phyloP scores from a whole-genome alignment of 2,888 invertebrate species.

The Pachliopta kotzebuea region DNA sequence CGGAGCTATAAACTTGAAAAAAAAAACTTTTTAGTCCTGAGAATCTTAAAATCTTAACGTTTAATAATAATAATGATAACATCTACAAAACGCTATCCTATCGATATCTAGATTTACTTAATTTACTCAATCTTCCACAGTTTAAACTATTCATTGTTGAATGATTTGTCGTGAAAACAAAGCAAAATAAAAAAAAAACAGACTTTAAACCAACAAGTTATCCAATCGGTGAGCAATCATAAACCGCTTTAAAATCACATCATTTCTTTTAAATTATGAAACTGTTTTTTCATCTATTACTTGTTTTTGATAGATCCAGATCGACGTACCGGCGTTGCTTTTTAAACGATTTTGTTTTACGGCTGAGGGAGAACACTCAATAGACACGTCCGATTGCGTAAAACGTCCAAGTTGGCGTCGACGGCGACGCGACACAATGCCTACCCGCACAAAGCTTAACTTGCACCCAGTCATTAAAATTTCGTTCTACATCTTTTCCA shows the following conservation, averaged over 20 bases:
- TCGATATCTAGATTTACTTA: too few relatives aligned
- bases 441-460: constrained; percentile 70
- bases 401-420: constrained; percentile 64
- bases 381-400: constrained; percentile 55
- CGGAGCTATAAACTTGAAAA: too few relatives aligned
- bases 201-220: constrained; percentile 1
- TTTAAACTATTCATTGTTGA: too few relatives aligned
- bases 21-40: too few relatives aligned
- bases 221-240: neutral
- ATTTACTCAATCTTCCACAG: too few relatives aligned
- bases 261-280: constrained; percentile 15
- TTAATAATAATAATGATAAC: too few relatives aligned
- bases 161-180: too few relatives aligned
- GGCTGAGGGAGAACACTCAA: constrained; percentile 48
- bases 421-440: constrained; percentile 61
- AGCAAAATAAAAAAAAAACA: neutral
- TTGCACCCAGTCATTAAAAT: constrained; percentile 77
- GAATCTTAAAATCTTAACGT: too few relatives aligned
- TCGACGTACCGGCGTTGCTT: constrained; percentile 21
- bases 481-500: constrained; percentile 79
- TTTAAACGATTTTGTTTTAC: constrained; percentile 48
- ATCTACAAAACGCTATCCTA: too few relatives aligned
- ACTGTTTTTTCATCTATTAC: constrained; percentile 16
- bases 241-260: constrained; percentile 9
- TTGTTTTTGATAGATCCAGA: constrained; percentile 1